Evolutionary conservation across 2,113 vertebrate species (phyloP), one percentile per base, ranked within the genome.

Genomic region (Athene noctua): DNA sequence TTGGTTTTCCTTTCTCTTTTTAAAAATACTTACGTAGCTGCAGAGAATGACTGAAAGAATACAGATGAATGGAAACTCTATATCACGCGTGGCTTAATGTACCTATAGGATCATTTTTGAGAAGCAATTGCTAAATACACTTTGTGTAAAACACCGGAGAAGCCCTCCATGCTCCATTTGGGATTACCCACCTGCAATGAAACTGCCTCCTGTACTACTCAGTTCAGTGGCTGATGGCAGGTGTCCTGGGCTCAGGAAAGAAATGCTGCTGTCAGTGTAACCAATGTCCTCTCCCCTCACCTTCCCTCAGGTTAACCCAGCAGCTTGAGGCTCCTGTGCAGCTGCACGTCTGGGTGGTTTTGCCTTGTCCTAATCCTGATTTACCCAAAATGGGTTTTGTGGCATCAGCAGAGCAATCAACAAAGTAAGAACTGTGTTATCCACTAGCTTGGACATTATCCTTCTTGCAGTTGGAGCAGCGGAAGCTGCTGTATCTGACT

Each of bases 371-470:
- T 32, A 11, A 20, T 67, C 52, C 54, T 70, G 51, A 20, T 3
- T 44, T 44, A 8, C 27, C 62, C 62, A 13, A 36, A n/a, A 21
- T 7, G 40, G 17, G 21, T 70, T 42, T 47, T 38, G 30, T 21
- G 23, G 81, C 42, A 47, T 15, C 26, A 57, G 59, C n/a, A 83
- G 68, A 68, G 54, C 51, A 42, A 20, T 44, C 74, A 52, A 36
- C 23, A 38, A 23, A 52, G 61, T 65, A 23, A 75, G 57, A 51
- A 13, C 27, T 34, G 57, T 26, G 20, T 44, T 44, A 13, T 6
- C 26, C 20, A 2, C n/a, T 18, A 49, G 36, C 46, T 57, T 0
- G 1, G 44, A 18, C 4, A 1, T 17, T 70, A 67, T 63, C 23
- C 32, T 66, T 61, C 40, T 25, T 44, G 25, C 36, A 62, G 27